Base-by-base conservation (phyloP, 2,797 vertebrate genomes). In the Sciaenops ocellatus region DNA sequence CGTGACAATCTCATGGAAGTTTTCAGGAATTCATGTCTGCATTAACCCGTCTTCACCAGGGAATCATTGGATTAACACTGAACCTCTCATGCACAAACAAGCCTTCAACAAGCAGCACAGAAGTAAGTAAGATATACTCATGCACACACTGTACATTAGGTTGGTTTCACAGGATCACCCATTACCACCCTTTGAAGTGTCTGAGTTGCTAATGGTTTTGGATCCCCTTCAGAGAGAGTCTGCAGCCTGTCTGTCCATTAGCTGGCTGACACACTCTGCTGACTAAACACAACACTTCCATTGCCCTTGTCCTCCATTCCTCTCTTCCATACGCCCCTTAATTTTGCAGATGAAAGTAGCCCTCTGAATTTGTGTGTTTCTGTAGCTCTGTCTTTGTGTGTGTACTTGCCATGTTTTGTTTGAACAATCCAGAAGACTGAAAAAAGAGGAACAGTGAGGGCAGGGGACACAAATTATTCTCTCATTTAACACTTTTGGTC, bases 261-360 rank as follows among this genome's bases (percentile, higher is more conserved):
- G 90, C 82, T 74, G 82, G 71, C 80, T 75, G 73, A 91, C 79
- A 91, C 93, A 93, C 87, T 85, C 76, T 92, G 89, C 91, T 93
- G 93, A 93, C 87, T 93, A 89, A 93, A 94, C 91, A 91, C 85
- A 90, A 82, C 85, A 88, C 81, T 87, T 86, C 54, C 71, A 76
- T 15, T 78, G 84, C 85, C 84, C 84, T 89, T 85, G 68, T 88
- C 82, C 84, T 83, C 78, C 69, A 55, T 42, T 76, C n/a, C 82
- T 51, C 30, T 78, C 47, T 46, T 13, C 50, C 59, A 28, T 52
- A 12, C 41, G 61, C 52, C 73, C n/a, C 50, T 73, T 81, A 75
- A 54, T 79, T 78, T 65, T 30, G 1, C 20, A 73, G 66, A 79
- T 74, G 28, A 78, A 88, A 76, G 66, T 65, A 63, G 28, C 16